These are phyloP conservation scores for Triplophysa rosa DNA, from an alignment of 2,113 vertebrate species.

Conservation along the genomic window DNA sequence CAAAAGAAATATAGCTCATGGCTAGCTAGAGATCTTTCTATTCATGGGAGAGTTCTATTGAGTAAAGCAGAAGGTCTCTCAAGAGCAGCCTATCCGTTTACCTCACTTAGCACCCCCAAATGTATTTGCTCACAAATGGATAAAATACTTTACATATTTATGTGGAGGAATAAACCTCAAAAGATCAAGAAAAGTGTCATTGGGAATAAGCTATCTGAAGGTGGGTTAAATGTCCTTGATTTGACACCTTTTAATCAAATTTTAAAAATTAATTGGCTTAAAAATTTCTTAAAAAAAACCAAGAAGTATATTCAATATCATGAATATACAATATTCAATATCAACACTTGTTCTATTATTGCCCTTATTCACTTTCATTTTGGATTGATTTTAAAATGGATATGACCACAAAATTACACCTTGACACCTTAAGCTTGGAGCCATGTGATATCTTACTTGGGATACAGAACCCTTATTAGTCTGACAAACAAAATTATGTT, in stretches of 20 bases:
- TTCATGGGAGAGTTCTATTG: neutral
- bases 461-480: no score
- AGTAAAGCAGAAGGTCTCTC: conserved; percentile 3
- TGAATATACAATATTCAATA: no score
- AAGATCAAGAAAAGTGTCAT: neutral
- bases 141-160: neutral
- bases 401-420: no score
- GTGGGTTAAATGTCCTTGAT: neutral
- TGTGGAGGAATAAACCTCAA: conserved; percentile 6
- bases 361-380: no score
- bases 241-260: neutral
- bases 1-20: conserved; percentile 4
- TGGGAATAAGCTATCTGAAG: conserved; percentile 1
- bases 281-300: no score
- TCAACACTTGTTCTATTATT: no score
- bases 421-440: no score
- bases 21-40: conserved; percentile 28
- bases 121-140: neutral
- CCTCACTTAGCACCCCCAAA: neutral
- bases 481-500: no score
- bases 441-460: no score
- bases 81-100: neutral
- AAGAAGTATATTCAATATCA: no score
- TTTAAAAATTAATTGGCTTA: neutral
- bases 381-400: no score